These are phyloP conservation scores for Halocynthia aurantium DNA, from an alignment of 23 tunicate genomes.

Conservation along the genomic window DNA sequence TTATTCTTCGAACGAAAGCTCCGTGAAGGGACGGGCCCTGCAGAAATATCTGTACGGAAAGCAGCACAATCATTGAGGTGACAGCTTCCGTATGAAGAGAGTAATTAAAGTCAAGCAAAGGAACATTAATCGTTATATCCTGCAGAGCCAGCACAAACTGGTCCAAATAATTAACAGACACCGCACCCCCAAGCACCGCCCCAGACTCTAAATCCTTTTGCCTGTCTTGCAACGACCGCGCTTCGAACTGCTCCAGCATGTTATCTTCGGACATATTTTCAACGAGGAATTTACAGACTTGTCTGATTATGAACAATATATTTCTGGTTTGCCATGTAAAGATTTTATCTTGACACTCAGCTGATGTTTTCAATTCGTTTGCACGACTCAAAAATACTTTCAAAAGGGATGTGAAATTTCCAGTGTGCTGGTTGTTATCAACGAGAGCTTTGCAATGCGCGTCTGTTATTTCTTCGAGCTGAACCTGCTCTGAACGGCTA, in stretches of 20 bases:
- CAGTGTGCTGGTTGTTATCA: conserved; percentile 73
- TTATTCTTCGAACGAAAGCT: conserved; percentile 12
- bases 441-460: conserved; percentile 64
- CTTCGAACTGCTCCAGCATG: conserved; percentile 79
- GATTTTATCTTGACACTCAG: conserved; percentile 79
- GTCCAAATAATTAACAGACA: conserved; percentile 17
- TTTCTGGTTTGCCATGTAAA: conserved; percentile 90
- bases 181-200: conserved; percentile 25
- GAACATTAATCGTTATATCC: conserved; percentile 50
- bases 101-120: conserved; percentile 54
- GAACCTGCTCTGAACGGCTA: conserved; percentile 7
- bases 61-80: conserved; percentile 46
- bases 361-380: conserved; percentile 69
- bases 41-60: conserved; percentile 75
- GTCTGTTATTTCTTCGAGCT: conserved; percentile 59
- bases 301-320: conserved; percentile 67
- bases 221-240: conserved; percentile 52
- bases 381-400: conserved; percentile 66
- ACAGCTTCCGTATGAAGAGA: conserved; percentile 57
- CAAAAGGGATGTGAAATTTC: conserved; percentile 63
- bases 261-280: conserved; percentile 92
- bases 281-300: conserved; percentile 64
- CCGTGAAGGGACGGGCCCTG: conserved; percentile 41
- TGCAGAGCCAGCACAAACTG: conserved; percentile 36
- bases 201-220: conserved; percentile 61